Percentiles rank a stretch among this genome's conserved stretches.
Evolutionary conservation across 2,113 vertebrate genomes (phyloP).

Genomic region (Petrocephalus zakoni): DNA sequence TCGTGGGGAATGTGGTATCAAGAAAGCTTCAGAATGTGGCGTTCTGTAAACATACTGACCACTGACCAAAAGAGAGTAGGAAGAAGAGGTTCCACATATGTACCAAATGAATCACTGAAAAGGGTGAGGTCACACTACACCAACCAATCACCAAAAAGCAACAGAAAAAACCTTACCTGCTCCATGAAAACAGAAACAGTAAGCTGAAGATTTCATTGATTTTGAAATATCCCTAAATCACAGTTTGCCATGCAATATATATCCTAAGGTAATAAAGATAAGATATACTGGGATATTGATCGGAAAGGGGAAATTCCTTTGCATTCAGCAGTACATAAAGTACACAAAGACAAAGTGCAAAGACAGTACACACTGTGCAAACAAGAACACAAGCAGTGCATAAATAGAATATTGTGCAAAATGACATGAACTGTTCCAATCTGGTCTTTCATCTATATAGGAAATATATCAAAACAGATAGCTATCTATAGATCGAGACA

Average conservation of each 20-base stretch:
- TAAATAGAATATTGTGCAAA: background rate
- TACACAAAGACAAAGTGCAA: background rate
- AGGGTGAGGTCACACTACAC: background rate
- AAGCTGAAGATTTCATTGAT: background rate
- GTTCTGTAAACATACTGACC: background rate
- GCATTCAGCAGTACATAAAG: background rate
- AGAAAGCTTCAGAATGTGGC: background rate
- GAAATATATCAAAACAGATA: background rate
- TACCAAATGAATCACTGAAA: background rate
- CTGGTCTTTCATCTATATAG: background rate
- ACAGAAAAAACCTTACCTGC: background rate
- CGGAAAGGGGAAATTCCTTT: background rate
- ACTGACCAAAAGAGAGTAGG: background rate
- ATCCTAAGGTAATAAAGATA: background rate
- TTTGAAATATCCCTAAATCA: background rate
- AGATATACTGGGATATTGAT: background rate
- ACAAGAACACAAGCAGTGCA: background rate
- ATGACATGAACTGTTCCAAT: background rate
- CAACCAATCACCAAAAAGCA: background rate
- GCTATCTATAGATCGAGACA: background rate
- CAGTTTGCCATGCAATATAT: background rate
- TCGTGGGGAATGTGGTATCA: background rate
- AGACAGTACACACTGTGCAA: background rate
- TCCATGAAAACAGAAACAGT: background rate
- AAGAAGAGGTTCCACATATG: background rate